These are phyloP conservation scores for Carassius gibelio DNA, from an alignment of 2,113 vertebrate genomes.

Conservation along the genomic window DNA sequence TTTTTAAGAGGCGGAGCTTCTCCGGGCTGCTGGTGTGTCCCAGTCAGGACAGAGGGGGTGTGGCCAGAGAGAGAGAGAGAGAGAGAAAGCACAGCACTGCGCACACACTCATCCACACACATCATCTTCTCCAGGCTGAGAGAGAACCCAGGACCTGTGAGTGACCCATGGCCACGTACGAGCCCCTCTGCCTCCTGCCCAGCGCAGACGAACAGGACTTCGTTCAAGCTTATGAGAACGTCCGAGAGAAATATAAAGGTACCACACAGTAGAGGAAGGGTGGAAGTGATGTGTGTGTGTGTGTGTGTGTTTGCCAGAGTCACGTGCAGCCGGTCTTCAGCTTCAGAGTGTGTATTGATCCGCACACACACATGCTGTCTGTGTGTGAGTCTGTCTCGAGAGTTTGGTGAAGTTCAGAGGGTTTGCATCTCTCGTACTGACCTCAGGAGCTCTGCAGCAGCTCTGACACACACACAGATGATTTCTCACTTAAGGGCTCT, in stretches of 20 bases:
- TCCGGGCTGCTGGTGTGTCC: conserved; percentile 64
- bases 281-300: conserved; percentile 45
- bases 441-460: conserved; percentile 26
- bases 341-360: conserved; percentile 64
- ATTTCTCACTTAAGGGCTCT: not conserved
- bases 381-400: conserved; percentile 55
- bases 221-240: conserved; percentile 89
- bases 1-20: conserved; percentile 78
- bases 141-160: conserved; percentile 33
- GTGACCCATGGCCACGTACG: conserved; percentile 74
- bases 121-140: not conserved
- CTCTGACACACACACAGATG: not conserved
- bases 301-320: conserved; percentile 40
- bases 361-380: conserved; percentile 62
- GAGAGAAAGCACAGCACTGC: conserved; percentile 60
- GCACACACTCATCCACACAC: conserved; percentile 49
- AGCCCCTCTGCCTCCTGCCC: conserved; percentile 76
- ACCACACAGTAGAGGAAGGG: conserved; percentile 42
- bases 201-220: conserved; percentile 89
- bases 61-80: conserved; percentile 51
- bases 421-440: conserved; percentile 56
- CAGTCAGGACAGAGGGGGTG: conserved; percentile 61
- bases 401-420: conserved; percentile 50
- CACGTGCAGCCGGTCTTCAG: conserved; percentile 44
- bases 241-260: conserved; percentile 92